Evolutionary conservation across 2,888 invertebrate genomes (phyloP).

Genomic region (Campaea margaritaria): DNA sequence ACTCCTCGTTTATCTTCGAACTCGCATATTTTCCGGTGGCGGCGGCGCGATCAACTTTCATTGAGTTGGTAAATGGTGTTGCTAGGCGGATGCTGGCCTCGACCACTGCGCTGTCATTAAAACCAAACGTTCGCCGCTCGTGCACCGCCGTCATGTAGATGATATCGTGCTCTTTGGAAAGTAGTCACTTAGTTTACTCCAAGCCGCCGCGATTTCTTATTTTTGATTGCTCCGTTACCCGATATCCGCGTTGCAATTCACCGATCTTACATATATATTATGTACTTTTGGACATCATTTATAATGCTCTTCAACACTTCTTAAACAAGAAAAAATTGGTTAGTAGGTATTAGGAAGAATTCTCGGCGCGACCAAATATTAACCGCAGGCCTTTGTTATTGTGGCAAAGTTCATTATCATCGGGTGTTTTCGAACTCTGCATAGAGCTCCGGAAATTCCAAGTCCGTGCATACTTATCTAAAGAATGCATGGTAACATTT

Average conservation of each 20-base stretch:
- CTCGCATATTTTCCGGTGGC: constrained; percentile 65
- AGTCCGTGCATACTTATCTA: constrained; percentile 7
- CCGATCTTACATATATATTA: background rate
- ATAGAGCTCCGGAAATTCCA: constrained; percentile 5
- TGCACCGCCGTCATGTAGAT: constrained; percentile 78
- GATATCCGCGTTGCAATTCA: constrained; percentile 26
- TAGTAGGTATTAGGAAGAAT: too few relatives aligned
- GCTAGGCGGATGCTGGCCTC: constrained; percentile 82
- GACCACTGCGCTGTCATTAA: constrained; percentile 70
- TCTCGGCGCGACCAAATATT: background rate
- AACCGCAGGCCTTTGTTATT: background rate
- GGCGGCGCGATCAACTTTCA: constrained; percentile 78
- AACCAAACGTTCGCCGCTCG: constrained; percentile 75
- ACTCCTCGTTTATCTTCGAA: constrained; percentile 46
- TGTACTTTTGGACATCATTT: background rate
- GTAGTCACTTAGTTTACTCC: constrained; percentile 68
- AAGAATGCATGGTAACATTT: constrained; percentile 26
- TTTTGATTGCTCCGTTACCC: constrained; percentile 45
- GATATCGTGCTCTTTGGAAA: constrained; percentile 81
- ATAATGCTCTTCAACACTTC: background rate
- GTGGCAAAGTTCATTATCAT: background rate
- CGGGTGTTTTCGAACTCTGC: background rate
- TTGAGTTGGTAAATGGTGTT: constrained; percentile 81
- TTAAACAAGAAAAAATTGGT: background rate
- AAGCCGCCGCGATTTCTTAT: constrained; percentile 52